These are phyloP conservation scores for Sandelia bainsii DNA, from an alignment of 2,797 vertebrate species.

Conservation along the genomic window DNA sequence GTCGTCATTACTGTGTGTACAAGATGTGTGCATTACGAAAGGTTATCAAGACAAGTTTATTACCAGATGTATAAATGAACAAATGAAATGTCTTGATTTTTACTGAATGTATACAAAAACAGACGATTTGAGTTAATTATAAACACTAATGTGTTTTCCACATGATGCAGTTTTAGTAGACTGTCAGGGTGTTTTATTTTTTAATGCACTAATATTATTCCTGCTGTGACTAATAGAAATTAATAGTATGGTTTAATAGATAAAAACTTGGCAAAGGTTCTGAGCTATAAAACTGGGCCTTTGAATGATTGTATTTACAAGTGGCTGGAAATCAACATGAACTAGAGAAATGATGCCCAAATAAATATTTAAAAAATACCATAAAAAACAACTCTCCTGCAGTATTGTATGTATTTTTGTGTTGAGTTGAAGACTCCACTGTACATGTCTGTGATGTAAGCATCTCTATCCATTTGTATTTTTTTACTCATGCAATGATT, in stretches of 20 bases:
- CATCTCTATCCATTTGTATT: constrained; percentile 76
- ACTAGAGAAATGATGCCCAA: constrained; percentile 59
- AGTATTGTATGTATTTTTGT: constrained; percentile 72
- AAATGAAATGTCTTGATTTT: constrained; percentile 71
- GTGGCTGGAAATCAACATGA: constrained; percentile 45
- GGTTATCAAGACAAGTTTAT: constrained; percentile 51
- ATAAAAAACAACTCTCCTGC: constrained; percentile 56
- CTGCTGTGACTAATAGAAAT: constrained; percentile 63
- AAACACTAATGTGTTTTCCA: constrained; percentile 52
- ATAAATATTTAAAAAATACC: constrained; percentile 49
- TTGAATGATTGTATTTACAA: constrained; percentile 51
- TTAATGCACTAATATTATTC: constrained; percentile 55
- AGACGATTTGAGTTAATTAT: constrained; percentile 42
- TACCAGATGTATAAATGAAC: constrained; percentile 48
- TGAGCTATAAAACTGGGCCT: constrained; percentile 49
- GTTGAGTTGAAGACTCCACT: constrained; percentile 66
- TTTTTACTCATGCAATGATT: constrained; percentile 78
- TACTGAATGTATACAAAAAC: constrained; percentile 77
- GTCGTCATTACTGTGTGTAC: constrained; percentile 69
- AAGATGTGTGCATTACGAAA: constrained; percentile 56
- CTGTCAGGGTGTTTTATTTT: constrained; percentile 38
- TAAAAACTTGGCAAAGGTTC: constrained; percentile 32
- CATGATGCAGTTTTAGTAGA: constrained; percentile 49
- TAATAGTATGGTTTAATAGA: constrained; percentile 51
- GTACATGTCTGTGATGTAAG: constrained; percentile 76